Conservation (phyloP, 2,113 vertebrate species). For the Edolisoma coerulescens region DNA sequence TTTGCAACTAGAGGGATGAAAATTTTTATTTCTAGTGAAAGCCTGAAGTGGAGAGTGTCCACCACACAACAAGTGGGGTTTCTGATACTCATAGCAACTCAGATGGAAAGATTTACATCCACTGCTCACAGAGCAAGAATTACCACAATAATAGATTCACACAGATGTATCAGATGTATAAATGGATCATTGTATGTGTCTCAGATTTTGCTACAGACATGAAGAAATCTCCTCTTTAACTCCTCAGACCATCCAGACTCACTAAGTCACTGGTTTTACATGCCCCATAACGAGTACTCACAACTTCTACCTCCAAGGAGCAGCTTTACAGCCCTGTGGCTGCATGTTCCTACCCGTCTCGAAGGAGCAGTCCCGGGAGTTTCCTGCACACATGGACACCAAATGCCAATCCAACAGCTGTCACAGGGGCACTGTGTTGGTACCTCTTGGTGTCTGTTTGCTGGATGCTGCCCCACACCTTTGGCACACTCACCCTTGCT, state of each 20-base stretch:
- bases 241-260: background rate
- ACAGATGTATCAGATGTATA: background rate
- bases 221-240: background rate
- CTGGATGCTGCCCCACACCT: background rate
- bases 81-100: background rate
- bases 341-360: background rate
- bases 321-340: background rate
- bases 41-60: background rate
- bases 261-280: background rate
- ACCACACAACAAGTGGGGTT: background rate
- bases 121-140: background rate
- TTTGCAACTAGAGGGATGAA: background rate
- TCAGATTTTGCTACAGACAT: background rate
- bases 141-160: background rate
- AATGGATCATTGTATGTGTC: background rate
- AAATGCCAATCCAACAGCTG: background rate
- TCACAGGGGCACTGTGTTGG: background rate
- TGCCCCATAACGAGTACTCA: background rate
- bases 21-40: background rate
- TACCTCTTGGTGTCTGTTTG: background rate
- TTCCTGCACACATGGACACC: background rate
- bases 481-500: background rate
- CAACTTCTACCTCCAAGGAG: background rate
- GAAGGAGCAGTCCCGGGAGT: rapidly evolving
- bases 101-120: background rate